These are phyloP conservation scores for Acronicta aceris DNA, from an alignment of 2,888 invertebrate genomes.

Conservation along the genomic window DNA sequence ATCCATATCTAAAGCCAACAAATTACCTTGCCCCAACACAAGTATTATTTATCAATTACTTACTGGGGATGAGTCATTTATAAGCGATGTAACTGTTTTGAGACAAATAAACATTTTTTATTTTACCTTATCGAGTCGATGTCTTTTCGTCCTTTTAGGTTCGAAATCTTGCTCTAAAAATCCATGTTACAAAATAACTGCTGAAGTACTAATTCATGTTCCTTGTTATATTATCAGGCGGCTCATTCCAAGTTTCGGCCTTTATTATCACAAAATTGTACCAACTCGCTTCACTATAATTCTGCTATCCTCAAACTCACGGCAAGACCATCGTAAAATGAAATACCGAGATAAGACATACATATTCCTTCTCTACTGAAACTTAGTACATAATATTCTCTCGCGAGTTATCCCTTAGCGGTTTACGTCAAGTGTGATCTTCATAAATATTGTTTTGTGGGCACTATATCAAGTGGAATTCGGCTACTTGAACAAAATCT, in stretches of 20 bases:
- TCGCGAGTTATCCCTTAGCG: constrained; percentile 20
- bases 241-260: neutral
- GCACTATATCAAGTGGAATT: constrained; percentile 29
- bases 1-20: no score
- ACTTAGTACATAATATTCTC: constrained; percentile 14
- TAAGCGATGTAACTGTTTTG: no score
- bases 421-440: constrained; percentile 22
- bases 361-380: constrained; percentile 7
- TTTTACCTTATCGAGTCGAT: no score
- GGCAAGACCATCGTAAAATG: constrained; percentile 9
- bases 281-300: neutral
- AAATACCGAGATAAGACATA: constrained; percentile 20
- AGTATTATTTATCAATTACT: no score
- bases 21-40: no score
- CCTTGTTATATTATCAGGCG: neutral
- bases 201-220: no score
- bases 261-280: neutral
- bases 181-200: no score
- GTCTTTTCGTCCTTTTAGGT: no score
- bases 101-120: no score
- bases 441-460: constrained; percentile 36
- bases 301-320: neutral
- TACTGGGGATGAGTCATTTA: no score
- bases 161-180: no score
- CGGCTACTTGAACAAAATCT: constrained; percentile 1